These are phyloP conservation scores for Podarcis lilfordi DNA, from an alignment of 2,797 vertebrate genomes.

Conservation along the genomic window DNA sequence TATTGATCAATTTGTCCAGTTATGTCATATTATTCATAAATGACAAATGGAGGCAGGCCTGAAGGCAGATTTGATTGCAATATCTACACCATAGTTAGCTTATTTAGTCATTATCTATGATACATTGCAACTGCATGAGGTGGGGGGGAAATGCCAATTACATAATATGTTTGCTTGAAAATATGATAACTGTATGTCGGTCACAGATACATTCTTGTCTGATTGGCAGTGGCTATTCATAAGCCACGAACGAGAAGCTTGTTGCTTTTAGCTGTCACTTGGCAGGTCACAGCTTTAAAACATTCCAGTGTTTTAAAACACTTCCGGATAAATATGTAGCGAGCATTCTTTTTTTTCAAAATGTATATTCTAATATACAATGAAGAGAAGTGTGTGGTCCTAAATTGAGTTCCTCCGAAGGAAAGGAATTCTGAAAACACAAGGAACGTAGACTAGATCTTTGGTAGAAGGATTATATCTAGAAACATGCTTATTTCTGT, in stretches of 20 bases:
- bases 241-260: neutral
- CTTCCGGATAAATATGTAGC: neutral
- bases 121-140: neutral
- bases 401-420: neutral
- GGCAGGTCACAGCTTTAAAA: neutral
- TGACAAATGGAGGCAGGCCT: neutral
- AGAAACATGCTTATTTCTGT: neutral
- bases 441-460: neutral
- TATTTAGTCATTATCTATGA: neutral
- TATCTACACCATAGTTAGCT: neutral
- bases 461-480: neutral
- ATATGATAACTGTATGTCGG: neutral
- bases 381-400: neutral
- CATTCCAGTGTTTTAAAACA: neutral
- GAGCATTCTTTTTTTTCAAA: neutral
- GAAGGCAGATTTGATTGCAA: neutral
- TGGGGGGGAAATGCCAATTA: too few relatives aligned
- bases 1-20: neutral
- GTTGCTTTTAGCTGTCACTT: neutral
- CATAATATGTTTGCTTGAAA: neutral
- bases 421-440: neutral
- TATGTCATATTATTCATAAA: neutral
- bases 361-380: neutral
- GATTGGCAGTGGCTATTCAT: neutral
- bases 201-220: neutral